phyloP scores from a whole-genome alignment of 1,140 invertebrate genomes.

The Drosophila auraria region DNA sequence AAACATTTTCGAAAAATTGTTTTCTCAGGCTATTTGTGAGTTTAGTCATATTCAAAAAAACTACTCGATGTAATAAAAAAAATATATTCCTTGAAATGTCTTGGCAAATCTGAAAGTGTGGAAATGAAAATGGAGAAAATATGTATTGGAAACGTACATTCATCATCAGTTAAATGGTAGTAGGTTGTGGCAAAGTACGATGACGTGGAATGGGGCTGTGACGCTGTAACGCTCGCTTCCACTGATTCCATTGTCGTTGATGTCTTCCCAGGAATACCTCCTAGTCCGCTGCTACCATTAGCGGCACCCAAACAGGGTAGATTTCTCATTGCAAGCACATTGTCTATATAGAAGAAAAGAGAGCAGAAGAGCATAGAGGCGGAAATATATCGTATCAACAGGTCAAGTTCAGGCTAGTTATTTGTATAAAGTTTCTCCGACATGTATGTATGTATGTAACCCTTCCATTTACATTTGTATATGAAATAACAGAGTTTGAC shows the following conservation, averaged over 20 bases:
- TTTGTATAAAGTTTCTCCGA: neutral
- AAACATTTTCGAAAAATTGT: too few relatives aligned
- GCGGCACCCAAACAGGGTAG: constrained; percentile 74
- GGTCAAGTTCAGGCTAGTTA: constrained; percentile 14
- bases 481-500: neutral
- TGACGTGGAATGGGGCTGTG: constrained; percentile 74
- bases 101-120: neutral
- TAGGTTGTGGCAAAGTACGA: constrained; percentile 84
- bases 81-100: neutral
- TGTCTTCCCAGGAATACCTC: constrained; percentile 62
- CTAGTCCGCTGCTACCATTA: constrained; percentile 59
- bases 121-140: neutral
- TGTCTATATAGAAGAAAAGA: constrained; percentile 72
- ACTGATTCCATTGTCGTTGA: constrained; percentile 59
- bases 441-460: neutral
- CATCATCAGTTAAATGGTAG: constrained; percentile 83
- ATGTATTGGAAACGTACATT: constrained; percentile 72
- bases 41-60: too few relatives aligned
- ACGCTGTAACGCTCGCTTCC: constrained; percentile 52
- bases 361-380: constrained; percentile 60
- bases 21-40: too few relatives aligned
- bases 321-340: constrained; percentile 83
- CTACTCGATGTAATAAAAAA: too few relatives aligned
- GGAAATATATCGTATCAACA: constrained; percentile 38
- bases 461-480: neutral